Conservation (phyloP, 2,888 invertebrate species). For the Psylliodes chrysocephalus region DNA sequence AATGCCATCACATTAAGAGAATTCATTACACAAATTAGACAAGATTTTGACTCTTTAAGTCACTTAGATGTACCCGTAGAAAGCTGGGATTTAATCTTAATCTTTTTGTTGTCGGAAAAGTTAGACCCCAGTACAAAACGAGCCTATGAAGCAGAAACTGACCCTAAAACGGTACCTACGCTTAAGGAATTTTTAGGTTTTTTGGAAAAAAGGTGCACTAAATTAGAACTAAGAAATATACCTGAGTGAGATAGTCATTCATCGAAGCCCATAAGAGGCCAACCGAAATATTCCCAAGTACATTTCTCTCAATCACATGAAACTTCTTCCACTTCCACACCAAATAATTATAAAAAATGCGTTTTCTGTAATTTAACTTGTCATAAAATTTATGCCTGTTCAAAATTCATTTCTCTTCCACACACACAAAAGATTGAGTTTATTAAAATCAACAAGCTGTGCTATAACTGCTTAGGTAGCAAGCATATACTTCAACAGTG, state of each 20-base stretch:
- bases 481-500: background rate
- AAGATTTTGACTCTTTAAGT: background rate
- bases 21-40: background rate
- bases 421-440: background rate
- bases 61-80: background rate
- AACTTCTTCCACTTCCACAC: background rate
- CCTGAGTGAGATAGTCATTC: no score
- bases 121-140: background rate
- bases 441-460: background rate
- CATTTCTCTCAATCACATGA: background rate
- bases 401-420: background rate
- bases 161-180: no score
- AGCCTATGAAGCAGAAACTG: background rate
- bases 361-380: background rate
- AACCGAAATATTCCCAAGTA: background rate
- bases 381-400: background rate
- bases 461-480: background rate
- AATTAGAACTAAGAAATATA: background rate
- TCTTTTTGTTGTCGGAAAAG: background rate
- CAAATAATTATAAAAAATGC: background rate
- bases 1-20: background rate
- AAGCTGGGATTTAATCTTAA: background rate
- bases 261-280: no score
- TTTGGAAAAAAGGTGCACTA: background rate
- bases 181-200: background rate